These are phyloP conservation scores for Eupithecia subfuscata DNA, from an alignment of 2,888 invertebrate genomes.

Conservation along the genomic window DNA sequence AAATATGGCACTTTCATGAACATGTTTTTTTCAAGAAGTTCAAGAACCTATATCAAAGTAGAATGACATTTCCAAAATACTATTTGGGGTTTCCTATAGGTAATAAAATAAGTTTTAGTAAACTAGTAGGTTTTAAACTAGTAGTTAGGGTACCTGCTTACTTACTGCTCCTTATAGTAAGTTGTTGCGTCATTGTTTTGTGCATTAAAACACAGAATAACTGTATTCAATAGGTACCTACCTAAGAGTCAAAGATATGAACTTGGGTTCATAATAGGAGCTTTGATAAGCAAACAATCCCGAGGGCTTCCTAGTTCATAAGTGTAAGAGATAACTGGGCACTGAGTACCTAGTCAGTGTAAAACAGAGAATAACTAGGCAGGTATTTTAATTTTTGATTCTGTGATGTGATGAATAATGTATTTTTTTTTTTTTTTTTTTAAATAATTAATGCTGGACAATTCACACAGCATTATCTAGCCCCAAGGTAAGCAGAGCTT, in stretches of 20 bases:
- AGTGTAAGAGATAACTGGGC: not conserved
- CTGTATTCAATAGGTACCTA: not conserved
- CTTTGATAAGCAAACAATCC: not conserved
- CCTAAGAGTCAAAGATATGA: not conserved
- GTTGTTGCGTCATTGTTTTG: not conserved
- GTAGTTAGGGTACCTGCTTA: no score
- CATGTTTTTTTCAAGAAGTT: not conserved
- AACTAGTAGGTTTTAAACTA: no score
- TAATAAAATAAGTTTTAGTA: no score
- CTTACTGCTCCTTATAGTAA: not conserved
- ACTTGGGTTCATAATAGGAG: not conserved
- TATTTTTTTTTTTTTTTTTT: no score
- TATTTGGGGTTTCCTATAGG: no score
- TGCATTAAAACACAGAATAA: not conserved
- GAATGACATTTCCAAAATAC: no score
- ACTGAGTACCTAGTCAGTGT: not conserved
- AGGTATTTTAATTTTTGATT: not conserved
- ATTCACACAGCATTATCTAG: no score
- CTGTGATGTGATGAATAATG: no score
- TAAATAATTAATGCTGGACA: no score
- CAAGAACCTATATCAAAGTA: not conserved
- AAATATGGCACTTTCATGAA: no score
- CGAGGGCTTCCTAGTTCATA: not conserved
- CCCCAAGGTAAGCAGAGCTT: no score
- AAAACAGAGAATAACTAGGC: not conserved